Conservation (phyloP, 2,113 vertebrate genomes). For the Ginglymostoma cirratum region DNA sequence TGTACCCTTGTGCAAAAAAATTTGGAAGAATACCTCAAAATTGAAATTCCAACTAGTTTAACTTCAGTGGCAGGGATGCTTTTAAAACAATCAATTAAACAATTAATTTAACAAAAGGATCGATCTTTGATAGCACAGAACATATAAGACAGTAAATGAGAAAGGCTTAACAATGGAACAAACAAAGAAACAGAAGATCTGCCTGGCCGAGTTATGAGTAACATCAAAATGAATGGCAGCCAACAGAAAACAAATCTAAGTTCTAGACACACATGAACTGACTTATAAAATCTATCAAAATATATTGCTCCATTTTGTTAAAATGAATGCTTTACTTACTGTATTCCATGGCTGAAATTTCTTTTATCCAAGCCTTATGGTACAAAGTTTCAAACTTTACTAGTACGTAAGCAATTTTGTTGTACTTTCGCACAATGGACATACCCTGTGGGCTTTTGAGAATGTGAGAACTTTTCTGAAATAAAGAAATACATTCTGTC, state of each 20-base stretch:
- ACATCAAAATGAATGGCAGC: neutral
- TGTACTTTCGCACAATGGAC: conserved; percentile 64
- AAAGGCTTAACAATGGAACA: neutral
- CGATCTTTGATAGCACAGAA: neutral
- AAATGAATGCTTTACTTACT: conserved; percentile 49
- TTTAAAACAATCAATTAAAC: too few relatives aligned
- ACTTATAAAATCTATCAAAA: neutral
- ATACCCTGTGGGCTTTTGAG: conserved; percentile 62
- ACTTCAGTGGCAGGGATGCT: too few relatives aligned
- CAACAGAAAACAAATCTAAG: neutral
- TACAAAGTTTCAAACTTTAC: conserved; percentile 64
- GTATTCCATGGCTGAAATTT: conserved; percentile 57
- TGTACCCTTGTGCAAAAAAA: too few relatives aligned
- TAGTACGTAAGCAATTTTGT: conserved; percentile 60
- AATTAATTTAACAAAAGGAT: neutral
- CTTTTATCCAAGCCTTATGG: conserved; percentile 62
- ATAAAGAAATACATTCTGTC: neutral
- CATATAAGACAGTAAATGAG: neutral
- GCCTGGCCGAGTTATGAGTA: neutral
- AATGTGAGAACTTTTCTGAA: conserved; percentile 66
- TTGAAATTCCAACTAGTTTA: too few relatives aligned
- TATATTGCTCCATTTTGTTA: neutral
- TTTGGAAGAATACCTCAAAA: too few relatives aligned
- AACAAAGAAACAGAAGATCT: neutral
- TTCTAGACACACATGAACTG: neutral